Evolutionary conservation across 2,888 invertebrate genomes (phyloP).

Genomic region (Drosophila seclusa): DNA sequence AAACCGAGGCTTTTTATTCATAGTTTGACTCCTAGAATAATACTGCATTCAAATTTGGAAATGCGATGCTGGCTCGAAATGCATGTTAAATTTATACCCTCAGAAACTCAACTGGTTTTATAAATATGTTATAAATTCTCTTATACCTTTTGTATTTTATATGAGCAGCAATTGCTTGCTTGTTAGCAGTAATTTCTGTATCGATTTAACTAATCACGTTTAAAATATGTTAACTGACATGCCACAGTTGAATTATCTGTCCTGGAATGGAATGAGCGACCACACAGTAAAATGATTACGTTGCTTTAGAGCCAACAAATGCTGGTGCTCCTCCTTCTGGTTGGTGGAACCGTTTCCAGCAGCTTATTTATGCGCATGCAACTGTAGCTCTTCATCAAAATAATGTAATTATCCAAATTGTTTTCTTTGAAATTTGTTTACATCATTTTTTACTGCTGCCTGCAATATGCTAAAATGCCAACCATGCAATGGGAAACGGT

Average conservation of each 20-base stretch:
- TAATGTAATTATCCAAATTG: constrained; percentile 81
- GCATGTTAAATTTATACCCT: background rate
- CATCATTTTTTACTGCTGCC: constrained; percentile 63
- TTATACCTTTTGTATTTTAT: background rate
- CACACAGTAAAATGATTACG: constrained; percentile 55
- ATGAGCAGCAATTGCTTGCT: background rate
- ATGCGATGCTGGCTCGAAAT: background rate
- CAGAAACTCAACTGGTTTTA: background rate
- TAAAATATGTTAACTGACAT: constrained; percentile 24
- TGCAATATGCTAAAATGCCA: constrained; percentile 56
- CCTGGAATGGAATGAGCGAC: constrained; percentile 43
- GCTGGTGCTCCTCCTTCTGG: background rate
- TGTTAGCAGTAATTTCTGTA: background rate
- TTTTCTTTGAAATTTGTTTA: constrained; percentile 80
- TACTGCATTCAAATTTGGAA: background rate
- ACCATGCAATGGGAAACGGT: constrained; percentile 65
- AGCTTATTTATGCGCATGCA: constrained; percentile 66
- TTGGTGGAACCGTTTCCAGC: constrained; percentile 6
- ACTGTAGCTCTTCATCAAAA: constrained; percentile 78
- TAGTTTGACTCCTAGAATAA: background rate
- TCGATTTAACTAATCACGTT: constrained; percentile 11
- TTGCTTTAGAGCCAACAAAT: constrained; percentile 3
- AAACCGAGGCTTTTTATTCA: too few relatives aligned
- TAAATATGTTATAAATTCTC: background rate
- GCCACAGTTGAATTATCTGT: constrained; percentile 27